These are phyloP conservation scores for Cheilosia vernalis DNA, from an alignment of 2,888 invertebrate genomes.

Conservation along the genomic window DNA sequence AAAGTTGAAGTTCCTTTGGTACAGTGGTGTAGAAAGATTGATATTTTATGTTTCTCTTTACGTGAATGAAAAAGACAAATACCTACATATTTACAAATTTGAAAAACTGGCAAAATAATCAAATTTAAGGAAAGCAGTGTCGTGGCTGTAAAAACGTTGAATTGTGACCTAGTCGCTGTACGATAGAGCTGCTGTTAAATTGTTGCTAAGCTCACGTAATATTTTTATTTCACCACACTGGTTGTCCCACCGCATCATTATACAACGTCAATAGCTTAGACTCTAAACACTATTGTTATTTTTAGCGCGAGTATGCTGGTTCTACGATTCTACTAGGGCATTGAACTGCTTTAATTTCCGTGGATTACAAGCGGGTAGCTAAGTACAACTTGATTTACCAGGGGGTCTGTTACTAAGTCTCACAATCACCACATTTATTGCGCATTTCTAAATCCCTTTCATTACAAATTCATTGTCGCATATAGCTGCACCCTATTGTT, in stretches of 20 bases:
- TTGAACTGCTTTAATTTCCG: not conserved
- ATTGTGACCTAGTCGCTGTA: no score
- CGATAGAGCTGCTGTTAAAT: no score
- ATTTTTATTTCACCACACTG: not conserved
- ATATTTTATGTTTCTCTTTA: no score
- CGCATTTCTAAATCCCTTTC: not conserved
- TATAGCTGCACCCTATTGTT: constrained; percentile 2
- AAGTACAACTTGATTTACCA: not conserved
- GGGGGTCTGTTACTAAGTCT: not conserved
- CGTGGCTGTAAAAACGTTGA: no score
- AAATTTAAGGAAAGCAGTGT: no score
- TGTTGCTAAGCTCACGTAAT: no score
- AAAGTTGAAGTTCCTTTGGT: no score
- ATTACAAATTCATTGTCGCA: not conserved
- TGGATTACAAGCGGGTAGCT: no score
- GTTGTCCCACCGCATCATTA: not conserved
- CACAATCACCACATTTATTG: not conserved
- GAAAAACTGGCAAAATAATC: no score
- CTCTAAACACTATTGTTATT: not conserved
- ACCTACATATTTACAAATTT: no score
- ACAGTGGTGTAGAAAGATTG: no score
- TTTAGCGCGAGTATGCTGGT: not conserved
- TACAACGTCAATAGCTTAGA: not conserved
- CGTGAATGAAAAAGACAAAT: no score
- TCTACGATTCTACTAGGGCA: not conserved